Evolutionary conservation across 2,888 invertebrate species (phyloP).

Genomic region (Amiota minor): DNA sequence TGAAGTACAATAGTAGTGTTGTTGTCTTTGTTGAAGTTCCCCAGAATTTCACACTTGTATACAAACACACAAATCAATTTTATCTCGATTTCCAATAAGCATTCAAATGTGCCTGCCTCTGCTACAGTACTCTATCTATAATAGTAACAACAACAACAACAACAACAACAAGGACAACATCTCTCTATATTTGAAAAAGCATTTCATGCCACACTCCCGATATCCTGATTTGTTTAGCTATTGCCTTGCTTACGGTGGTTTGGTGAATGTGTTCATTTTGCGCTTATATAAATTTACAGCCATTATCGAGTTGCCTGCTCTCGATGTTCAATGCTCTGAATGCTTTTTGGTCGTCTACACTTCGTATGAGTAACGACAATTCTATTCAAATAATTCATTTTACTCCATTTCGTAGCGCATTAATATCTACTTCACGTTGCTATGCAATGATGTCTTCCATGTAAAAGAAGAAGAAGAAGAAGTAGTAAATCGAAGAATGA

Average conservation of each 20-base stretch:
- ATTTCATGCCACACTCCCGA: background rate
- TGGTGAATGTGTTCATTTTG: constrained; percentile 19
- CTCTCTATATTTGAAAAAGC: background rate
- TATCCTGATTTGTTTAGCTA: background rate
- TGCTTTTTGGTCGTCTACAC: constrained; percentile 19
- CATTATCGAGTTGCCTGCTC: constrained; percentile 57
- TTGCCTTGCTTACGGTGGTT: background rate
- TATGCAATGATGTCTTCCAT: constrained; percentile 38
- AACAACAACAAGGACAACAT: background rate
- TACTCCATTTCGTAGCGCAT: constrained; percentile 65
- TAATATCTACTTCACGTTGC: constrained; percentile 53
- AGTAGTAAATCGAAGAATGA: too few relatives aligned
- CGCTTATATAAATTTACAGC: constrained; percentile 53
- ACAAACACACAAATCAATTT: constrained; percentile 64
- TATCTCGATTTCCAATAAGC: constrained; percentile 66
- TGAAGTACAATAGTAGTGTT: too few relatives aligned
- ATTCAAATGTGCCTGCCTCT: constrained; percentile 48
- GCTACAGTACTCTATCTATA: background rate
- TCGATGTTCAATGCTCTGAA: constrained; percentile 17
- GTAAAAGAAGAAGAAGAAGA: constrained; percentile 18
- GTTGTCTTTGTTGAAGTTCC: too few relatives aligned
- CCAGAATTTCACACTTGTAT: background rate
- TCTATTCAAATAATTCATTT: constrained; percentile 70
- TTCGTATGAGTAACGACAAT: constrained; percentile 55
- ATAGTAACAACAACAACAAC: too few relatives aligned